Evolutionary conservation across 2,797 vertebrate species (phyloP).

Genomic region (Brachyrhaphis roseni): DNA sequence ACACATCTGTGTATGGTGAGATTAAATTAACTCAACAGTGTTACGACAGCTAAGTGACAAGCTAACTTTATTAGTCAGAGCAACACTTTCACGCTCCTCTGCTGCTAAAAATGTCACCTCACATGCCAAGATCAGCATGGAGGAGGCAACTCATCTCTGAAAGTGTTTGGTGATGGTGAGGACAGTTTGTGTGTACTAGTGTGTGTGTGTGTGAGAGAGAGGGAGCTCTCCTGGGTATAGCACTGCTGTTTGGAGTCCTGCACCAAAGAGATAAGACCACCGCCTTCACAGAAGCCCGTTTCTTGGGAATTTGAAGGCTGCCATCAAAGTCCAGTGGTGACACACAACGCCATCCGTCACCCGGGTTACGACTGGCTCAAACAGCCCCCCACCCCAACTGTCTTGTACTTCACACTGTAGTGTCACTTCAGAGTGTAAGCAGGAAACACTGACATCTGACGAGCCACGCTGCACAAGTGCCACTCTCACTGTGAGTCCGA

Average conservation of each 20-base stretch:
- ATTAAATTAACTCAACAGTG: constrained; percentile 22
- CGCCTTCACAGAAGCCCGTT: constrained; percentile 70
- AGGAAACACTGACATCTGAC: constrained; percentile 28
- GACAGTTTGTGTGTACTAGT: background rate
- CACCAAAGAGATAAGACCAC: constrained; percentile 76
- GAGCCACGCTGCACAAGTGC: background rate
- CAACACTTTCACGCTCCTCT: constrained; percentile 6
- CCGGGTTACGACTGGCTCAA: constrained; percentile 2
- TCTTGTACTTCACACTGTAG: constrained; percentile 23
- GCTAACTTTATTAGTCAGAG: constrained; percentile 22
- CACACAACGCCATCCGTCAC: constrained; percentile 47
- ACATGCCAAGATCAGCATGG: constrained; percentile 11
- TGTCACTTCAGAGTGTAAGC: constrained; percentile 29
- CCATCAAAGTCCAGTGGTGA: constrained; percentile 57
- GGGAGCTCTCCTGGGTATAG: constrained; percentile 54
- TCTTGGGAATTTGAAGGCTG: constrained; percentile 74
- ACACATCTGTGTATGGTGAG: constrained; percentile 27
- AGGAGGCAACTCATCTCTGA: constrained; percentile 1
- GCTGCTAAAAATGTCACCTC: background rate
- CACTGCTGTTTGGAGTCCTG: constrained; percentile 67
- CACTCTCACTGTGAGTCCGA: constrained; percentile 7
- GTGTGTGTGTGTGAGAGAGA: constrained; percentile 18
- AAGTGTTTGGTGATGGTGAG: background rate
- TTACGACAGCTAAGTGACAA: background rate
- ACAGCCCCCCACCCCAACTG: constrained; percentile 41